These are phyloP conservation scores for Chelon auratus DNA, from an alignment of 2,797 vertebrate species.

Conservation along the genomic window DNA sequence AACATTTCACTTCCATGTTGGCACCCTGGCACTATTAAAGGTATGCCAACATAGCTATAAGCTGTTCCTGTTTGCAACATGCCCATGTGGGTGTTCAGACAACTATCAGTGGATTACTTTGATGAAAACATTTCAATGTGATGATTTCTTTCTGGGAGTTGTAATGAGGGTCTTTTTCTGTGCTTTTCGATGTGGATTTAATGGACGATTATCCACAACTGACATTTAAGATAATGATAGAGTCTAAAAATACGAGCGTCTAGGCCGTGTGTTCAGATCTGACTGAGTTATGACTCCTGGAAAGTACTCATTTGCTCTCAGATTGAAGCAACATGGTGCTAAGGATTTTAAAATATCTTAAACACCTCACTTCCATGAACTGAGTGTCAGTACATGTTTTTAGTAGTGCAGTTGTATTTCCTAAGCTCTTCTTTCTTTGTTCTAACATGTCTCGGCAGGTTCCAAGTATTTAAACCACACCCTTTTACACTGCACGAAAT, in stretches of 20 bases:
- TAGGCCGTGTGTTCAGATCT: not conserved
- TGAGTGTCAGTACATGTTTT: no score
- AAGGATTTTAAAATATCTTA: no score
- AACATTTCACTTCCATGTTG: no score
- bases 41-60: not conserved
- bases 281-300: not conserved
- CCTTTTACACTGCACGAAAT: no score
- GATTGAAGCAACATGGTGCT: not conserved
- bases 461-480: no score
- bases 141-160: not conserved
- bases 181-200: not conserved
- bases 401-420: no score
- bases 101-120: not conserved
- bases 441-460: no score
- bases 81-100: not conserved
- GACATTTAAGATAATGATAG: not conserved
- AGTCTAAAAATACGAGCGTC: not conserved
- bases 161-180: not conserved
- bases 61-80: not conserved
- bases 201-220: no score
- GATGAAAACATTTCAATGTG: not conserved
- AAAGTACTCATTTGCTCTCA: not conserved
- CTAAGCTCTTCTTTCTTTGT: no score
- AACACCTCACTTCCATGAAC: no score
- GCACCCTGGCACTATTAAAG: not conserved